phyloP scores from a whole-genome alignment of 1,140 invertebrate genomes.

The Drosophila prosaltans region DNA sequence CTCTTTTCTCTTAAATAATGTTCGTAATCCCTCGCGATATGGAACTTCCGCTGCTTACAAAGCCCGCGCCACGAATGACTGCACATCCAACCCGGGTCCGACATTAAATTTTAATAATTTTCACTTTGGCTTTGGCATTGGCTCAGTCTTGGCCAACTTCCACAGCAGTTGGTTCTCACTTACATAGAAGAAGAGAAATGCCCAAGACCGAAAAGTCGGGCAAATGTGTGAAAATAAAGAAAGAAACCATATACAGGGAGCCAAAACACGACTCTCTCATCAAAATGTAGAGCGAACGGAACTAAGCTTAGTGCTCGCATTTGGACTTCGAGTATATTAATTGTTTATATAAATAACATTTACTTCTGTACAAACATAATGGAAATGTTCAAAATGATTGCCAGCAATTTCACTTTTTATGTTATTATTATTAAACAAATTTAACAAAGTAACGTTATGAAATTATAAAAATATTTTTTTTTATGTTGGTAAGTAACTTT shows the following conservation, averaged over 20 bases:
- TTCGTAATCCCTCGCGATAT: slow-evolving; percentile 32
- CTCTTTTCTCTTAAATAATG: neutral
- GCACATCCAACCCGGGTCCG: slow-evolving; percentile 43
- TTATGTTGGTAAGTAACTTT: too few species aligned
- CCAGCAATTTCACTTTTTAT: slow-evolving; percentile 71
- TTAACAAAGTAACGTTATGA: neutral
- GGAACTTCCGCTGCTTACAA: slow-evolving; percentile 53
- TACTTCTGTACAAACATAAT: slow-evolving; percentile 16
- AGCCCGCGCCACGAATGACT: slow-evolving; percentile 72
- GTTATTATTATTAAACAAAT: slow-evolving; percentile 13
- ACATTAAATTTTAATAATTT: slow-evolving; percentile 74
- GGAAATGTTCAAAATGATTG: slow-evolving; percentile 40
- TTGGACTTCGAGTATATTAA: slow-evolving; percentile 42
- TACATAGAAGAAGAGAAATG: slow-evolving; percentile 20
- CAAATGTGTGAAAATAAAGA: slow-evolving; percentile 62
- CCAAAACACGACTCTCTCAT: slow-evolving; percentile 10
- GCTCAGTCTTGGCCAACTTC: neutral
- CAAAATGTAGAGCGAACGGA: slow-evolving; percentile 16
- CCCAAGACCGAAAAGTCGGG: slow-evolving; percentile 23
- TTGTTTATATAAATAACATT: slow-evolving; percentile 58
- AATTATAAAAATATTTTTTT: neutral
- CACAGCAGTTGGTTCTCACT: slow-evolving; percentile 21
- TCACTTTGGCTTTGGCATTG: slow-evolving; percentile 44
- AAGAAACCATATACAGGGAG: slow-evolving; percentile 20
- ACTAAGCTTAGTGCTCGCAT: slow-evolving; percentile 41